Evolutionary conservation across 1,140 invertebrate species (phyloP), one percentile per base, ranked within the genome.

Genomic region (Eumeta japonica): DNA sequence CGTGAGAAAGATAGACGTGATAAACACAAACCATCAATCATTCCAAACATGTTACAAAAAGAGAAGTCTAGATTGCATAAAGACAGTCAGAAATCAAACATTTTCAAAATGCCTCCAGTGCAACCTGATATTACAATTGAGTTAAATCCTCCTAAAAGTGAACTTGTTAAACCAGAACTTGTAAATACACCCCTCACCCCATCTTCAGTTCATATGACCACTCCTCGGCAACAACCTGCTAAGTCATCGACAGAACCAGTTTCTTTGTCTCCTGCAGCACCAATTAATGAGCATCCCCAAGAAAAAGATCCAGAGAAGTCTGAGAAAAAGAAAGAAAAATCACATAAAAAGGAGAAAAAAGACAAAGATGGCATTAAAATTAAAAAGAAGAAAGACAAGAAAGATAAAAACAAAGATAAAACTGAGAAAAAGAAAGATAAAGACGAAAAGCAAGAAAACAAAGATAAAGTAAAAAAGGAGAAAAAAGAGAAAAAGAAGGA

Each of bases 301-400:
- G 74, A 75, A 48, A 64, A 66, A 43, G 47, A 44, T 33, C 40
- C 20, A 24, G 20, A 24, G 43, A 79, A 67, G 41, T 50, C 45
- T 18, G 81, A 81, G 43, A 79, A 78, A 48, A 76, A 83, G 60
- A 87, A 87, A 48, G 75, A 81, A 19, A 86, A 85, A 50, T 80
- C 86, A 35, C 81, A 83, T 50, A 87, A 87, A 62, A 80, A 83
- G 33, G 83, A 86, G 39, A 86, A 84, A 48, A 84, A 84, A 52
- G 79, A 84, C 18, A 86, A 85, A 52, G 80, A 83, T 28, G 78
- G 80, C 15, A 48, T 65, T 3, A 82, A 81, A 60, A 71, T 84
- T 3, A 88, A 86, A 53, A 87, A 87, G 59, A 89, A 90, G 52
- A 88, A 89, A 50, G 85, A 88, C 37, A 87, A 88, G 48, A 88